Base-by-base conservation (phyloP, 53 echinoderm and acorn worm genomes). In the Zoroaster sp. region DNA sequence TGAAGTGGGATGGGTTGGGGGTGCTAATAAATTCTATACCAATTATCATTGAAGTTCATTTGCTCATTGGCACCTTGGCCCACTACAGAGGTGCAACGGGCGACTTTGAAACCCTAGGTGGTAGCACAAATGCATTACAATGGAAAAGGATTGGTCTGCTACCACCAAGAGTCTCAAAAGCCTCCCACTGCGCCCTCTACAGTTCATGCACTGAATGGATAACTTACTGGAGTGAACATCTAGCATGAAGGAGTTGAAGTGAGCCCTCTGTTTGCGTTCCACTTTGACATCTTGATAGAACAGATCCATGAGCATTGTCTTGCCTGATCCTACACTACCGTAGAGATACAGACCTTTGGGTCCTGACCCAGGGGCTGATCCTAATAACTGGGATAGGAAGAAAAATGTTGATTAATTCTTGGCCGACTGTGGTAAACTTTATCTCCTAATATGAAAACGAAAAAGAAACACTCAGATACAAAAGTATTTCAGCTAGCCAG, bases 161-260 rank as follows among this genome's bases (percentile, higher is more conserved):
- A n/a, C n/a, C n/a, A n/a, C n/a, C n/a, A n/a, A n/a, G n/a, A n/a
- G n/a, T n/a, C n/a, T n/a, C n/a, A n/a, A n/a, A n/a, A n/a, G n/a
- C n/a, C n/a, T n/a, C n/a, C n/a, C n/a, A n/a, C n/a, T n/a, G n/a
- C n/a, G n/a, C n/a, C n/a, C n/a, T n/a, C n/a, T n/a, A n/a, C n/a
- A n/a, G n/a, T n/a, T n/a, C n/a, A n/a, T n/a, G n/a, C n/a, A 6
- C 47, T 76, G 35, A 53, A 34, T 32, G 30, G 15, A 8, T 23
- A 74, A 87, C 96, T 81, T 90, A 99, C 99, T 94, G 34, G 94
- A 69, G 74, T 99, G 99, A 21, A 99, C 96, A 73, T 96, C 94
- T 23, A 99, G 75, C 99, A 99, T 99, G 88, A 99, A 99, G 39
- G 99, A 96, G 71, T 99, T 94, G 94, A 99, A 99, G 86, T 99